Conservation (phyloP, 2,113 vertebrate genomes). For the Sander lucioperca region DNA sequence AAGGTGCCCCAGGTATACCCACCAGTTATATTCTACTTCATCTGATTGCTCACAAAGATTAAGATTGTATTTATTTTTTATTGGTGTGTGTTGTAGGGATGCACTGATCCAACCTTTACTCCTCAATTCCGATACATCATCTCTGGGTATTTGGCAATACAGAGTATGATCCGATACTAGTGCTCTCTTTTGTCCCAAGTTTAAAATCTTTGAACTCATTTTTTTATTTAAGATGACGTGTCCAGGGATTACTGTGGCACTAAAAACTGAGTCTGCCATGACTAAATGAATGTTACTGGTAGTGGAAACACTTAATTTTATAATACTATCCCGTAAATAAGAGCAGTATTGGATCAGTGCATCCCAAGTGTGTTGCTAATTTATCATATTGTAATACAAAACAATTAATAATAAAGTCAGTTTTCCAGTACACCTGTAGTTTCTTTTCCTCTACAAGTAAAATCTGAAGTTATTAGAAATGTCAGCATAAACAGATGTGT, state of each 20-base stretch:
- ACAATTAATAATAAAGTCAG: background rate
- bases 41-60: background rate
- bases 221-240: background rate
- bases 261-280: background rate
- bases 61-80: slow-evolving; percentile 20
- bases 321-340: background rate
- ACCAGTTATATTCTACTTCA: background rate
- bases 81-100: background rate
- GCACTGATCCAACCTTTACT: background rate
- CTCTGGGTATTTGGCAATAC: background rate
- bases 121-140: background rate
- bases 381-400: background rate
- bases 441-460: background rate
- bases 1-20: background rate
- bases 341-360: background rate
- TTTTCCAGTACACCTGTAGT: background rate
- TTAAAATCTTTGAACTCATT: background rate
- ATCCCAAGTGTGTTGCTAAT: background rate
- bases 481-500: slow-evolving; percentile 54
- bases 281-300: background rate
- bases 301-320: background rate
- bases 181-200: background rate
- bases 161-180: background rate
- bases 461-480: slow-evolving; percentile 21
- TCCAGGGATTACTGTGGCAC: background rate